Base-by-base conservation (phyloP, 2,113 vertebrate species). In the Rhea pennata region DNA sequence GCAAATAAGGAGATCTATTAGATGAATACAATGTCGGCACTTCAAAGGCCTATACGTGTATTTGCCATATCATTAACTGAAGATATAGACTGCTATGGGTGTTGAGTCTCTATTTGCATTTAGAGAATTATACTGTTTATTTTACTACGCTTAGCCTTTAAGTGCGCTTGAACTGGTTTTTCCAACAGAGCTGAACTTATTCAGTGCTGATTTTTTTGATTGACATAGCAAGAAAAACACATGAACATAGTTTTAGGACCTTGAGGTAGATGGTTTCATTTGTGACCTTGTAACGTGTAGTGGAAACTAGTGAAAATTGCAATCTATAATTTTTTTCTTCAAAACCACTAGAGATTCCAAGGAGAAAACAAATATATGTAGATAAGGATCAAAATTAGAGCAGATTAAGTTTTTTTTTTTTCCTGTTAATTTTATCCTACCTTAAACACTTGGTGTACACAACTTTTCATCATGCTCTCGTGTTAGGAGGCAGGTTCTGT, bases 121-220 rank as follows among this genome's bases (percentile, higher is more conserved):
- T 94, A 50, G 83, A 94, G 65, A 75, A 95, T 93, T 95, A 95
- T 61, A 13, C 62, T 96, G 93, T 97, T 96, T 96, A 89, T 94
- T 91, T 86, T 87, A 54, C 72, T 84, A 66, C 78, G 58, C 62
- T 93, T 92, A 94, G 69, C 73, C 67, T 93, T 90, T 89, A 96
- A 97, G 95, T 88, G 91, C 85, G 81, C 89, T 96, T 96, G 71
- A 86, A 67, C 53, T 88, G 54, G 86, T 92, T 97, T 91, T 82
- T 16, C 40, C 59, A 78, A 62, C 46, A 77, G 77, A 82, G 58
- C n/a, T 95, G 95, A 84, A 84, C 92, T 91, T 97, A 88, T 96
- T 93, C 62, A 87, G 50, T 54, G 50, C 33, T n/a, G 94, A 87
- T 91, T 95, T 89, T 89, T 77, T 86, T 96, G 95, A 97, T 76